A percentile compares a stretch with the other conserved stretches of the same genome.
Evolutionary conservation across 2,113 vertebrate genomes (phyloP).

Genomic region (Aspidoscelis tigris): DNA sequence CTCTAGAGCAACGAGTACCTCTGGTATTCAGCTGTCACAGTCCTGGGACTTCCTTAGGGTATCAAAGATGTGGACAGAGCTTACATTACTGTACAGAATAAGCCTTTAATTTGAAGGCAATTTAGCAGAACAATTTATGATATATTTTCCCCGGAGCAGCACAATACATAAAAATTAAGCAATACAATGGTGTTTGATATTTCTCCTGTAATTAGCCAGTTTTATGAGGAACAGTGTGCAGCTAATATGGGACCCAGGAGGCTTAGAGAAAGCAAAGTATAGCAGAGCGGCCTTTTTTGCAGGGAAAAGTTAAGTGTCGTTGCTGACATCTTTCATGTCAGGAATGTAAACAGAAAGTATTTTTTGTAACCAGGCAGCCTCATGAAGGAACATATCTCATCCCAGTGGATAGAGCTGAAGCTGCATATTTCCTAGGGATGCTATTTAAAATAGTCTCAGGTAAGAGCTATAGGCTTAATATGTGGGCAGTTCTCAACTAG

Average conservation of each 20-base stretch:
- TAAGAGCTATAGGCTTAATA: not conserved
- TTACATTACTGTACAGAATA: conserved; percentile 18
- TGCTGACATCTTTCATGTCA: conserved; percentile 37
- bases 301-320: conserved; percentile 23
- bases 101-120: conserved; percentile 57
- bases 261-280: conserved; percentile 42
- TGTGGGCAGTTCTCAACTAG: no score
- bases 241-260: conserved; percentile 3
- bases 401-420: fast-evolving
- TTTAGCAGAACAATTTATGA: conserved; percentile 53
- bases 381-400: conserved; percentile 6
- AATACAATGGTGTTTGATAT: not conserved
- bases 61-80: no score
- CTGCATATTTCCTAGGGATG: not conserved
- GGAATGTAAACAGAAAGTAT: conserved; percentile 34
- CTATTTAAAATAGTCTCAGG: fast-evolving
- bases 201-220: conserved; percentile 46
- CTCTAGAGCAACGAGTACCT: no score
- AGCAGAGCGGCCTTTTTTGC: not conserved
- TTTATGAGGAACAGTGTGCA: conserved; percentile 38
- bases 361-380: conserved; percentile 30
- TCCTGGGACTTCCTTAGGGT: no score
- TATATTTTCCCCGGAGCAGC: conserved; percentile 35
- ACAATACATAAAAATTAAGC: conserved; percentile 50
- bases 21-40: no score